Conservation (phyloP, 2,113 vertebrate genomes). For the Danio rerio region DNA sequence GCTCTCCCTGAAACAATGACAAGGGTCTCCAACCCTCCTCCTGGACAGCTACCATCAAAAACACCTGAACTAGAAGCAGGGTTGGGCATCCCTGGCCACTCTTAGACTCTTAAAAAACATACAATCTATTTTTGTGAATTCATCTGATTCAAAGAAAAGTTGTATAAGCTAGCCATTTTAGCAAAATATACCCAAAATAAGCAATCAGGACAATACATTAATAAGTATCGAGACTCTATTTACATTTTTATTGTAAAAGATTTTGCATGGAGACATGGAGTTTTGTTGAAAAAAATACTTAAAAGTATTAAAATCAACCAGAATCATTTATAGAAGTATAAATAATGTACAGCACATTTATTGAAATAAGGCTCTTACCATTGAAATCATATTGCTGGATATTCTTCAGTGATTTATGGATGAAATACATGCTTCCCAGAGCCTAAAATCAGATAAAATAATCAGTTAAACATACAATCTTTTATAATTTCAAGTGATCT, state of each 20-base stretch:
- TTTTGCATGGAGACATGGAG: no score
- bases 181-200: not conserved
- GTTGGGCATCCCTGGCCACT: no score
- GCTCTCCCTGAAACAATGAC: no score
- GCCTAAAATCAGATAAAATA: constrained; percentile 70
- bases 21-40: not conserved
- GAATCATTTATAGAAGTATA: not conserved
- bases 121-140: no score
- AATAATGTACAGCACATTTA: not conserved
- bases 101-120: no score
- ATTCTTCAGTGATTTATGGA: constrained; percentile 79
- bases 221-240: not conserved
- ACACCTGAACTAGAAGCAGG: no score
- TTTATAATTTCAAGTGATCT: not conserved
- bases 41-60: not conserved
- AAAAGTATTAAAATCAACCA: not conserved
- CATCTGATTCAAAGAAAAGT: no score
- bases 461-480: not conserved
- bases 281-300: no score
- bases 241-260: not conserved
- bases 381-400: constrained; percentile 81
- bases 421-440: constrained; percentile 83
- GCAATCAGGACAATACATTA: not conserved
- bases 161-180: not conserved
- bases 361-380: constrained; percentile 64